Percentiles rank a stretch among this genome's conserved stretches.
phyloP scores from a whole-genome alignment of 1,140 invertebrate species.

The Nasonia vitripennis region DNA sequence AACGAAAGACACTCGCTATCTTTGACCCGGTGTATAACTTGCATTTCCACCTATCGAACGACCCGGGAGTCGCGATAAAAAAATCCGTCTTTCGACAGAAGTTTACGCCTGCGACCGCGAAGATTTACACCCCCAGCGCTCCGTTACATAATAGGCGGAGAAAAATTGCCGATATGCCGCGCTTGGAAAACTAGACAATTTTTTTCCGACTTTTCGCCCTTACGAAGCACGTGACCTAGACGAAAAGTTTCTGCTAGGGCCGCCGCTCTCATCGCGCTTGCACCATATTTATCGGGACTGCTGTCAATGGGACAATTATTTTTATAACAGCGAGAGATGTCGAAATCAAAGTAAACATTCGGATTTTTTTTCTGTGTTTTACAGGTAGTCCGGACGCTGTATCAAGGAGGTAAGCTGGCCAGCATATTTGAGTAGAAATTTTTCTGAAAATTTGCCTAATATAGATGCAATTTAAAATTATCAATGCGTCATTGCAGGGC shows the following conservation, averaged over 20 bases:
- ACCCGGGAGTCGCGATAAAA: background rate
- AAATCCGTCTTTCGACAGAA: background rate
- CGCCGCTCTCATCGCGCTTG: constrained; percentile 28
- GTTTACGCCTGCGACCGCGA: background rate
- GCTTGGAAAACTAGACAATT: constrained; percentile 20
- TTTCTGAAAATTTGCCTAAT: background rate
- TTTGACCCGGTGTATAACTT: constrained; percentile 19
- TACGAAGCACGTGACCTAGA: constrained; percentile 37
- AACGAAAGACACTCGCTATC: background rate
- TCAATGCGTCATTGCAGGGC: constrained; percentile 29
- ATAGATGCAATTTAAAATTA: background rate
- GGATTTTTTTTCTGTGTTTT: constrained; percentile 56
- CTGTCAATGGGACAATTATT: constrained; percentile 40
- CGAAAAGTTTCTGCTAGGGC: constrained; percentile 42
- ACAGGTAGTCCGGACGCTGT: constrained; percentile 67
- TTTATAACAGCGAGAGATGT: background rate
- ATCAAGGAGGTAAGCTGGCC: constrained; percentile 64
- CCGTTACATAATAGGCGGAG: constrained; percentile 43
- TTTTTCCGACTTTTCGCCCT: constrained; percentile 26
- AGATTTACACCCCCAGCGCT: constrained; percentile 32
- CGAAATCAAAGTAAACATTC: constrained; percentile 25
- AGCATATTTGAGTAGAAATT: background rate
- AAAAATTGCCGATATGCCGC: background rate
- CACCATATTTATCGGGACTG: constrained; percentile 35
- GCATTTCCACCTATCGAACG: background rate